Base-by-base conservation (phyloP, 30 jellyfish, hydroid and myxozoan species). In the Catostylus mosaicus region DNA sequence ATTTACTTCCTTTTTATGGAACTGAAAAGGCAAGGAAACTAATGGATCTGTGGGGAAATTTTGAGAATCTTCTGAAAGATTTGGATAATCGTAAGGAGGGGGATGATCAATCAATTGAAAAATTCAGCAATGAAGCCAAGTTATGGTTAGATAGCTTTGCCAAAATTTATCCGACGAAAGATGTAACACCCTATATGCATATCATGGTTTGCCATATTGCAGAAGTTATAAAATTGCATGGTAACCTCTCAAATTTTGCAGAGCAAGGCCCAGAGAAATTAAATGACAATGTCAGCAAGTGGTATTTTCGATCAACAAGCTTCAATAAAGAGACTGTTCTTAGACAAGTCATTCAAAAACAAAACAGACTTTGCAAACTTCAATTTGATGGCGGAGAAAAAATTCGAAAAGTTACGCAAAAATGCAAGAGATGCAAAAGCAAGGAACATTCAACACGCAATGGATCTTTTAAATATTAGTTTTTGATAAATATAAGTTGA, bases 171-270 rank as follows among this genome's bases (percentile, higher is more conserved):
- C 77, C 33, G 10, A 23, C 77, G n/a, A 65, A 65, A 65, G 50
- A 65, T 65, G 77, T 51, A 23, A 65, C 77, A 24, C 72, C 77
- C 18, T 65, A 65, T 51, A 65, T 65, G 77, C 77, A 65, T n/a
- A 0, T 64, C 27, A 5, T 64, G 48, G 48, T 47, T 12, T 5
- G 27, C 48, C 77, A 64, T 64, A 9, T 64, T 31, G 16, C 77
- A 12, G 77, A 20, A 31, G 6, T 22, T 14, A 30, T 64, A 14
- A 18, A 64, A 22, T 7, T 31, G 12, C 10, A 64, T 64, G 77
- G 48, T 5, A 8, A 19, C 14, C 29, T 20, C 33, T 64, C 50
- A 5, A 24, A 64, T 10, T 64, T 64, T 31, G 27, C 77, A 12
- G 48, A 64, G 50, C 77, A 64, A 31, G 77, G 77, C 23, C 22